Evolutionary conservation across 2,797 vertebrate genomes (phyloP).

Genomic region (Gadopsis bispinosus): DNA sequence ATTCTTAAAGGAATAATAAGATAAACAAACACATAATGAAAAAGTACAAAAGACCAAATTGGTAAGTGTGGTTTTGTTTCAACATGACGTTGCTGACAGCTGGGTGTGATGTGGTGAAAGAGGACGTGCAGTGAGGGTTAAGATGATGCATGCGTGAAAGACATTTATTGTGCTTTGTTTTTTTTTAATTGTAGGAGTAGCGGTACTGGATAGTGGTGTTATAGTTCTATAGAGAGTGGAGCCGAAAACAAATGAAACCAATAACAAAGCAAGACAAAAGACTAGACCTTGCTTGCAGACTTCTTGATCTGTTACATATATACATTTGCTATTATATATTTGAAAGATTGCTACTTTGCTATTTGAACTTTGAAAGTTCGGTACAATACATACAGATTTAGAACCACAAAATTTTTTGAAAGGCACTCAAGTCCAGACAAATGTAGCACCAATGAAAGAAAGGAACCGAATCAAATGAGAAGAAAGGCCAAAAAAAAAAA

Average conservation of each 20-base stretch:
- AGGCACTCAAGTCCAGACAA: conserved; percentile 60
- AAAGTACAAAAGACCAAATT: conserved; percentile 52
- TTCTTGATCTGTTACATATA: conserved; percentile 10
- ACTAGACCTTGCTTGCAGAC: conserved; percentile 15
- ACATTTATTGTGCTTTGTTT: conserved; percentile 28
- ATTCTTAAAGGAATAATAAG: conserved; percentile 48
- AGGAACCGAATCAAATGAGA: conserved; percentile 23
- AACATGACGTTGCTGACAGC: conserved; percentile 67
- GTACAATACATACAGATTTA: conserved; percentile 29
- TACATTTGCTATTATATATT: conserved; percentile 14
- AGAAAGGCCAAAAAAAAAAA: conserved; percentile 6
- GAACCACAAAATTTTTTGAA: conserved; percentile 40
- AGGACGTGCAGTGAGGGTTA: conserved; percentile 38
- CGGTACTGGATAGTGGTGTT: conserved; percentile 40
- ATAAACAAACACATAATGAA: conserved; percentile 61
- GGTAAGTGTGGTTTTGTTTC: conserved; percentile 61
- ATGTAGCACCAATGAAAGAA: conserved; percentile 45
- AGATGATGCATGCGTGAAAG: conserved; percentile 33
- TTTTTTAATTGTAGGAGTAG: conserved; percentile 30
- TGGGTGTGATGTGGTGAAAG: conserved; percentile 50
- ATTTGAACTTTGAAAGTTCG: conserved; percentile 23
- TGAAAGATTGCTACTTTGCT: conserved; percentile 27
- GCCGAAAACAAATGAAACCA: conserved; percentile 26
- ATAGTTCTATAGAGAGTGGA: conserved; percentile 12
- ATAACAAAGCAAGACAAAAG: conserved; percentile 39